These are phyloP conservation scores for Helicoverpa armigera DNA, from an alignment of 1,140 invertebrate genomes.

Conservation along the genomic window DNA sequence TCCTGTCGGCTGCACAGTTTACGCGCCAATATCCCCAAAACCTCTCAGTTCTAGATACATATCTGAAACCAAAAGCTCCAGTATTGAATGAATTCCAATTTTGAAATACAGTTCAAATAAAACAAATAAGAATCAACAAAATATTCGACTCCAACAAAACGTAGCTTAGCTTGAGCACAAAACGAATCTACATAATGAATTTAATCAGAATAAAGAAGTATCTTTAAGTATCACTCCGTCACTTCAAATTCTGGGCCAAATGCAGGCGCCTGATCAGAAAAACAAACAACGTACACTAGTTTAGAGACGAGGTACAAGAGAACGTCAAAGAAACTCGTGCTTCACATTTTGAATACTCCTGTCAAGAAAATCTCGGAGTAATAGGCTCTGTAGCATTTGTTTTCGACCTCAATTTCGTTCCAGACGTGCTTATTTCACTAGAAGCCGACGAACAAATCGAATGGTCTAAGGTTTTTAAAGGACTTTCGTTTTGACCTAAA, in stretches of 20 bases:
- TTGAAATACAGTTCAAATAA: too few species aligned
- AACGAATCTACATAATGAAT: conserved; percentile 1
- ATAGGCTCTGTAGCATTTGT: conserved; percentile 21
- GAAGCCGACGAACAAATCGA: background rate
- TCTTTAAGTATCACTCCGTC: background rate
- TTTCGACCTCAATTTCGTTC: conserved; percentile 42
- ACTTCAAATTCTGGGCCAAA: conserved; percentile 20
- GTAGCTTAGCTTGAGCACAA: background rate
- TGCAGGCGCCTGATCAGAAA: conserved; percentile 26
- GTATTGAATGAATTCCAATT: too few species aligned
- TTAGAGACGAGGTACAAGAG: conserved; percentile 22
- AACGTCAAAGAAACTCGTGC: conserved; percentile 40
- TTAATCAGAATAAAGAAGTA: conserved; percentile 23
- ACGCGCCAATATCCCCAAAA: too few species aligned
- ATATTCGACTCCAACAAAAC: background rate
- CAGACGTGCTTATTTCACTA: conserved; percentile 35
- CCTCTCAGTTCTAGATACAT: too few species aligned
- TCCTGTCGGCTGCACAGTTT: too few species aligned
- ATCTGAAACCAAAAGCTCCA: too few species aligned
- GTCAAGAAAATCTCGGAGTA: conserved; percentile 35
- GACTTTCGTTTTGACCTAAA: background rate
- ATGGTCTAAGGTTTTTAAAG: background rate
- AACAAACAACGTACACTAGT: conserved; percentile 46
- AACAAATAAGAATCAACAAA: too few species aligned
- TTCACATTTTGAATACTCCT: conserved; percentile 30